Percentiles rank a stretch among this genome's conserved stretches.
These are phyloP conservation scores for Rhagium mordax DNA, from an alignment of 2,888 invertebrate species.

Conservation along the genomic window DNA sequence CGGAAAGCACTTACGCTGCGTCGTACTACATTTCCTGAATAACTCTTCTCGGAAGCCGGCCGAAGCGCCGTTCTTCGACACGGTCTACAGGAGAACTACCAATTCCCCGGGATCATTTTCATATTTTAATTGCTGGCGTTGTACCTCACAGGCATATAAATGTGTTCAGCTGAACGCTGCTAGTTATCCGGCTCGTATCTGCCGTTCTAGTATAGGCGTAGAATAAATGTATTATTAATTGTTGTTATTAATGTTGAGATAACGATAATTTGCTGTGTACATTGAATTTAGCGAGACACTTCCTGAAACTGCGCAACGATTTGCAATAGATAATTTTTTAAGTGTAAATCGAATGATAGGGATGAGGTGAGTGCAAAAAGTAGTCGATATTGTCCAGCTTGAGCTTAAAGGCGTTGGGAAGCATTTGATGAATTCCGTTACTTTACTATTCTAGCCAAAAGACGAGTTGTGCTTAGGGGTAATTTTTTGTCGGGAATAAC, in stretches of 20 bases:
- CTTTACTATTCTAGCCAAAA: too few relatives aligned
- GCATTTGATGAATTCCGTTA: too few relatives aligned
- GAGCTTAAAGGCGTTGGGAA: too few relatives aligned
- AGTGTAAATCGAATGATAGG: too few relatives aligned
- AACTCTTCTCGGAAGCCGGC: slow-evolving; percentile 47
- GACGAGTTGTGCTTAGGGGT: too few relatives aligned
- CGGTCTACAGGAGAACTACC: slow-evolving; percentile 43
- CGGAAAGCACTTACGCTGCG: slow-evolving; percentile 40
- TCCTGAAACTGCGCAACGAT: not conserved
- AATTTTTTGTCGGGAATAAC: too few relatives aligned
- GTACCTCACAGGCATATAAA: slow-evolving; percentile 12
- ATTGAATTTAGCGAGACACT: not conserved
- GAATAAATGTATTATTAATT: slow-evolving; percentile 5
- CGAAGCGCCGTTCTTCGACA: slow-evolving; percentile 42
- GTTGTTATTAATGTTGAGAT: not conserved
- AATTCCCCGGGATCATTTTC: slow-evolving; percentile 46
- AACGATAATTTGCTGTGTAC: not conserved
- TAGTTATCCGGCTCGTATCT: slow-evolving; percentile 1
- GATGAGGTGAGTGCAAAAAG: too few relatives aligned
- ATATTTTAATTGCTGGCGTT: slow-evolving; percentile 46
- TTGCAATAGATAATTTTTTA: too few relatives aligned
- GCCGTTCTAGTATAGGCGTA: not conserved
- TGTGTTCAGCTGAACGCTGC: not conserved
- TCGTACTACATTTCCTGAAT: slow-evolving; percentile 52
- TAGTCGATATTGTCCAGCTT: too few relatives aligned